A percentile compares a stretch with the other conserved stretches of the same genome.
Evolutionary conservation across 2,797 vertebrate genomes (phyloP).

Genomic region (Artibeus jamaicensis): DNA sequence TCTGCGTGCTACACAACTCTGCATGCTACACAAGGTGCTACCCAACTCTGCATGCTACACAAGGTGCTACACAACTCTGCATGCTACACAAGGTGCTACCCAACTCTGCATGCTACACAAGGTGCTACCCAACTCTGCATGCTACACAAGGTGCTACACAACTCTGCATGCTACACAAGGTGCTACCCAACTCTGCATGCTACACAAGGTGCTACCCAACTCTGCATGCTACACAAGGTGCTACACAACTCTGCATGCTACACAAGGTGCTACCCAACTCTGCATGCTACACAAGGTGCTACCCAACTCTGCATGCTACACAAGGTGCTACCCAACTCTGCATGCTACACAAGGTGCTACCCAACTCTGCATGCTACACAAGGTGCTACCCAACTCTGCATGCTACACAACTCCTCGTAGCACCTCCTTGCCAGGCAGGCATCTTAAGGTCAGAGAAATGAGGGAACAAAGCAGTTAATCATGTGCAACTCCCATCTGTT

Average conservation of each 20-base stretch:
- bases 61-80: not conserved
- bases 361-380: no score
- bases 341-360: not conserved
- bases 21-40: no score
- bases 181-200: not conserved
- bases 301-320: no score
- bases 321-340: no score
- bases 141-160: no score
- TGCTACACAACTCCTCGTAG: not conserved
- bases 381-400: no score
- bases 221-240: no score
- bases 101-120: no score
- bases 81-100: no score
- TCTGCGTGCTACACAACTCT: not conserved
- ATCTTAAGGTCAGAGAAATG: slow-evolving; percentile 46
- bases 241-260: not conserved
- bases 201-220: no score
- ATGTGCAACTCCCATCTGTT: slow-evolving; percentile 67
- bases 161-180: no score
- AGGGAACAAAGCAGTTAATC: slow-evolving; percentile 53
- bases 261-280: not conserved
- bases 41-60: no score
- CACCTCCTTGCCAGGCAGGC: not conserved
- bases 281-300: not conserved
- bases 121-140: not conserved